Conservation (phyloP, 2,797 vertebrate species). For the Darevskia mixta region DNA sequence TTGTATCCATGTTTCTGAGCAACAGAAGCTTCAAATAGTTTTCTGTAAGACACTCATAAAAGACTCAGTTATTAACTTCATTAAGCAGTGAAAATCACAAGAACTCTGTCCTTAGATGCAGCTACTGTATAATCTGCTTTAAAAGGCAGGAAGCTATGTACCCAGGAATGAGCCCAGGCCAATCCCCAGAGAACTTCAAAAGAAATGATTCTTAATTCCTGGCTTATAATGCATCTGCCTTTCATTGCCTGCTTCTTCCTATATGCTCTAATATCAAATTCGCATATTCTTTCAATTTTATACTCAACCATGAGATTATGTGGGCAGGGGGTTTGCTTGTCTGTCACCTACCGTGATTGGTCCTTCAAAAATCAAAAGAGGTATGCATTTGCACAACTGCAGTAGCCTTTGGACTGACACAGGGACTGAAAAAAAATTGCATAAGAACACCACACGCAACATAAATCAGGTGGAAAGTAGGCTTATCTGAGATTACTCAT, state of each 20-base stretch:
- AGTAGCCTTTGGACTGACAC: background rate
- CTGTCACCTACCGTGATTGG: background rate
- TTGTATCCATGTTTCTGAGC: background rate
- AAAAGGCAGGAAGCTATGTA: background rate
- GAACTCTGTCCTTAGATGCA: background rate
- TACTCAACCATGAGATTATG: background rate
- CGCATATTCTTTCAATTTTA: background rate
- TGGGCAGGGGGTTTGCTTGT: background rate
- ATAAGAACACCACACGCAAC: background rate
- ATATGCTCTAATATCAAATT: background rate
- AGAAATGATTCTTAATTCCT: background rate
- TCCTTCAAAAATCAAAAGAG: background rate
- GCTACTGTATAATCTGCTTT: slow-evolving; percentile 3
- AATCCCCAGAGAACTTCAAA: slow-evolving; percentile 1
- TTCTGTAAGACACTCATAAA: background rate
- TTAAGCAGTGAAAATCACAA: background rate
- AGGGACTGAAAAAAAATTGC: too few relatives aligned
- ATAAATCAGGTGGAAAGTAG: background rate
- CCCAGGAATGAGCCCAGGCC: slow-evolving; percentile 29
- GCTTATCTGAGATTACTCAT: background rate
- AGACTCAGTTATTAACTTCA: background rate
- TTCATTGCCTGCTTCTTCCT: background rate
- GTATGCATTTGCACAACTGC: background rate
- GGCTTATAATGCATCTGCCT: background rate
- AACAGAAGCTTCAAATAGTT: background rate